Percentiles rank a stretch among this genome's conserved stretches.
Evolutionary conservation across 37 sponge, comb jelly and placozoan genomes (phyloP).

Genomic region (Bolinopsis microptera): DNA sequence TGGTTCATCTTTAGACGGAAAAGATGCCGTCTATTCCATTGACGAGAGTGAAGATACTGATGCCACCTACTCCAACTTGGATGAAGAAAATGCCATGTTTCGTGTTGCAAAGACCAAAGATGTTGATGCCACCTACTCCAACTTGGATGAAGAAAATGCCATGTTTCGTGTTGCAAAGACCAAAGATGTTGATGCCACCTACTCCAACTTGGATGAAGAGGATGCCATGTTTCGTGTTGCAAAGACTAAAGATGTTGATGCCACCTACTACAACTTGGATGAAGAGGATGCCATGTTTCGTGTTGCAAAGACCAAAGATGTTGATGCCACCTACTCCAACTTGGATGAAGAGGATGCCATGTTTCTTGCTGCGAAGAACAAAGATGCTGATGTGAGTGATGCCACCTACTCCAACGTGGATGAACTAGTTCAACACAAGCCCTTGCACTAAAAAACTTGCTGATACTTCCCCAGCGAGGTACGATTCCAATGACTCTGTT

Average conservation of each 20-base stretch:
- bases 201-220: not conserved
- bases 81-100: not conserved
- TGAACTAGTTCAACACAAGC: too few species aligned
- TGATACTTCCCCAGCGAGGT: too few species aligned
- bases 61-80: not conserved
- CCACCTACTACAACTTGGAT: too few species aligned
- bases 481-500: too few species aligned
- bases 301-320: too few species aligned
- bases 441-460: too few species aligned
- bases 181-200: not conserved
- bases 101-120: not conserved
- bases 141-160: not conserved
- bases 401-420: not conserved
- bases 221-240: too few species aligned
- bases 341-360: too few species aligned
- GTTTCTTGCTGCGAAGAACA: too few species aligned
- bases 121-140: not conserved
- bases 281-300: too few species aligned
- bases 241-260: too few species aligned
- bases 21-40: not conserved
- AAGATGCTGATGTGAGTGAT: not conserved
- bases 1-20: not conserved
- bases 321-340: too few species aligned
- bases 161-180: not conserved
- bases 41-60: not conserved